These are phyloP conservation scores for Arctopsyche grandis DNA, from an alignment of 1,140 invertebrate species.

Conservation along the genomic window DNA sequence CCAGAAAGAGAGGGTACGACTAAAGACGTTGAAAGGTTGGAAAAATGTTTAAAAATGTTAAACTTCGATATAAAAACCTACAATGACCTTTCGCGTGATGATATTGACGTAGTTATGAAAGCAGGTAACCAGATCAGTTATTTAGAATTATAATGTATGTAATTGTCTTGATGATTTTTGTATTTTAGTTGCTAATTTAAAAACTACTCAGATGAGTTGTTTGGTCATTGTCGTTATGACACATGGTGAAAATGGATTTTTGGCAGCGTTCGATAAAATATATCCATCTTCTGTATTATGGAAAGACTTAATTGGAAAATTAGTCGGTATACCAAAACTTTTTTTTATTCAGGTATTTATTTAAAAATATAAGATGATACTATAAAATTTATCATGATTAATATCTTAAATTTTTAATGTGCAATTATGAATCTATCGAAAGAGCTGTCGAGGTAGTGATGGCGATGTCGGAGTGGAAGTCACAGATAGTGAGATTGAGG, in stretches of 20 bases:
- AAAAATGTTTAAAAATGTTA: background rate
- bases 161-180: background rate
- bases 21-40: slow-evolving; percentile 4
- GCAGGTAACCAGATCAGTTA: background rate
- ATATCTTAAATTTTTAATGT: no score
- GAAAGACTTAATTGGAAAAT: background rate
- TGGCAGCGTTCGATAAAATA: background rate
- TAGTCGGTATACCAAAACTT: slow-evolving; percentile 21
- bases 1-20: background rate
- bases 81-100: background rate
- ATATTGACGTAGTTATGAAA: background rate
- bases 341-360: slow-evolving; percentile 16
- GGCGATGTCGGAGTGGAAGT: background rate
- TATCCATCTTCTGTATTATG: background rate
- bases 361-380: background rate
- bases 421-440: background rate
- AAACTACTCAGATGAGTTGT: background rate
- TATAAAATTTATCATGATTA: no score
- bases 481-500: background rate
- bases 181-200: slow-evolving; percentile 9
- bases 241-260: background rate
- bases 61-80: slow-evolving; percentile 7
- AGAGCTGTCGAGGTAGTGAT: background rate
- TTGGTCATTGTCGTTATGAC: slow-evolving; percentile 7
- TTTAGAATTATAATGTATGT: background rate